A percentile compares a stretch with the other conserved stretches of the same genome.
phyloP scores from a whole-genome alignment of 2,888 invertebrate genomes.

The Sabatieria punctata region DNA sequence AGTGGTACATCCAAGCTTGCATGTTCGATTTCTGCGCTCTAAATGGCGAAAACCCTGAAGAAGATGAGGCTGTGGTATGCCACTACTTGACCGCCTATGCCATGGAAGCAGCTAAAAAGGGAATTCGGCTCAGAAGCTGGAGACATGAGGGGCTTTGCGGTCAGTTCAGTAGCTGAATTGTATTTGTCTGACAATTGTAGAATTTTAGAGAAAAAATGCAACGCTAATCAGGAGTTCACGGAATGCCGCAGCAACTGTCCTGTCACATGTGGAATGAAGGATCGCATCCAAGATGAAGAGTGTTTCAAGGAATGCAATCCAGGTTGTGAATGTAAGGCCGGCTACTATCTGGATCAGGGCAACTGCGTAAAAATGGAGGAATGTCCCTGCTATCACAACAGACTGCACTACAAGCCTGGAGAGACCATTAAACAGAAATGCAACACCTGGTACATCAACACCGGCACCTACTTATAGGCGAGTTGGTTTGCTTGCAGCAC shows the following conservation, averaged over 20 bases:
- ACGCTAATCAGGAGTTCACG: constrained; percentile 1
- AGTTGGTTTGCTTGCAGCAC: constrained; percentile 37
- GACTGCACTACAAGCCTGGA: constrained; percentile 58
- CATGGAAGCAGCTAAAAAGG: constrained; percentile 6
- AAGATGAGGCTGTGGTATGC: constrained; percentile 53
- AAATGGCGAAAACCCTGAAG: constrained; percentile 37
- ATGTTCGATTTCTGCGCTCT: constrained; percentile 56
- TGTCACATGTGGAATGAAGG: constrained; percentile 17
- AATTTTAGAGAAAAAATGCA: constrained; percentile 3
- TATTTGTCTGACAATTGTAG: too few species aligned
- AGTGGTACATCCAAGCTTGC: constrained; percentile 52
- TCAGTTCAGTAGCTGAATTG: constrained; percentile 43
- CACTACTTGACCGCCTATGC: not conserved
- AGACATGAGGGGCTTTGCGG: constrained; percentile 61
- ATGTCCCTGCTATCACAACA: constrained; percentile 79
- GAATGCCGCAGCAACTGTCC: constrained; percentile 8
- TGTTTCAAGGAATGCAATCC: constrained; percentile 53
- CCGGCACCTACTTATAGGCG: not conserved
- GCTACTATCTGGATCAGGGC: constrained; percentile 6
- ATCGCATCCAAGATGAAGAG: constrained; percentile 32
- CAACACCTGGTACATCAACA: constrained; percentile 50
- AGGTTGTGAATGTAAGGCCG: constrained; percentile 8
- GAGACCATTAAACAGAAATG: constrained; percentile 61
- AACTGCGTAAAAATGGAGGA: constrained; percentile 49
- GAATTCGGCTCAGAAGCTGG: constrained; percentile 43